phyloP scores from a whole-genome alignment of 2,797 vertebrate genomes.

The Anabacerthia variegaticeps region DNA sequence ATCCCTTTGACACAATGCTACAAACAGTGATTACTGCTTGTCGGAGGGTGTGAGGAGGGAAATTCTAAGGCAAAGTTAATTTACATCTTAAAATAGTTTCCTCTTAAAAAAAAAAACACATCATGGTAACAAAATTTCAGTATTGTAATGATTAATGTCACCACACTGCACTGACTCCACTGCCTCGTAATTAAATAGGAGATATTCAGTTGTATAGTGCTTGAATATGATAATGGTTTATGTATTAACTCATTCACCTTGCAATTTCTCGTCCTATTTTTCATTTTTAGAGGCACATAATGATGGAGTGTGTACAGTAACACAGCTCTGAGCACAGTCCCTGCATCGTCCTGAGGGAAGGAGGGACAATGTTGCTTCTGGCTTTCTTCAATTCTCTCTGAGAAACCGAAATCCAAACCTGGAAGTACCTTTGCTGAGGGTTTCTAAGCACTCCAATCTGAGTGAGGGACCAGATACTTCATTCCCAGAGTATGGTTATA shows the following conservation, averaged over 20 bases:
- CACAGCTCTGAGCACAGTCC: neutral
- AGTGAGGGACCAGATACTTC: neutral
- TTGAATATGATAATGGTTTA: neutral
- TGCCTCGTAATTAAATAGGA: conserved; percentile 45
- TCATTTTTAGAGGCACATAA: conserved; percentile 17
- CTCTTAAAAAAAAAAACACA: conserved; percentile 12
- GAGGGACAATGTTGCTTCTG: neutral
- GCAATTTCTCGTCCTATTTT: conserved; percentile 40
- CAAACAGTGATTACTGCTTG: conserved; percentile 23
- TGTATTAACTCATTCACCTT: conserved; percentile 35
- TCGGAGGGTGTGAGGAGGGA: conserved; percentile 6
- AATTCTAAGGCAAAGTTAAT: conserved; percentile 46
- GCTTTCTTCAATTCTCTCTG: neutral
- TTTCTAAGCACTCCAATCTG: neutral
- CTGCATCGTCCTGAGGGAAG: neutral
- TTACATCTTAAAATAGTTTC: conserved; percentile 27
- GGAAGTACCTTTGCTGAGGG: neutral
- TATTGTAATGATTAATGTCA: conserved; percentile 40
- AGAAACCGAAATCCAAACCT: neutral
- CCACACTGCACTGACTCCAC: conserved; percentile 15
- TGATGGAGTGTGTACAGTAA: neutral
- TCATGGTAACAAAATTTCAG: conserved; percentile 17
- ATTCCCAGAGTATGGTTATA: neutral
- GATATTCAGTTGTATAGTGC: neutral
- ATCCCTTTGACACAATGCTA: neutral